Percentiles rank a stretch among this genome's conserved stretches.
phyloP scores from a whole-genome alignment of 2,797 vertebrate genomes.

The Nothura maculosa region DNA sequence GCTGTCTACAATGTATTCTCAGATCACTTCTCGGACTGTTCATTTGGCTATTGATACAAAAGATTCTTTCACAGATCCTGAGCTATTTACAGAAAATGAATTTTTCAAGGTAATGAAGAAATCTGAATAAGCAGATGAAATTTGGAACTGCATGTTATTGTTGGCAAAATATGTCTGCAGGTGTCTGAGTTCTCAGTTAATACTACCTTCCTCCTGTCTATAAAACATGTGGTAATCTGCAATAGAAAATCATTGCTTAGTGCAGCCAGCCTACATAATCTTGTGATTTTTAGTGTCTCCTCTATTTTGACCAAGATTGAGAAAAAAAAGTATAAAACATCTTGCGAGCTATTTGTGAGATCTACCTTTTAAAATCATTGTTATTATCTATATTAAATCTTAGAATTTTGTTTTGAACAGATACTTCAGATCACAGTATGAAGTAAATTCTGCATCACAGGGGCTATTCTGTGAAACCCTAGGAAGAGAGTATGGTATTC shows the following conservation, averaged over 20 bases:
- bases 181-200: neutral
- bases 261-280: neutral
- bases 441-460: neutral
- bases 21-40: neutral
- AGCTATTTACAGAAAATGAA: neutral
- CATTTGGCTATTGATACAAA: neutral
- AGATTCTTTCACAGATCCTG: neutral
- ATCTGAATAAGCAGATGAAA: neutral
- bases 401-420: neutral
- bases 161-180: neutral
- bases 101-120: neutral
- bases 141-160: neutral
- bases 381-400: neutral
- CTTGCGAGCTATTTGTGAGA: accelerated
- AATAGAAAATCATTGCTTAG: neutral
- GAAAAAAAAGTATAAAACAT: neutral
- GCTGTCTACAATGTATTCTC: neutral
- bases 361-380: neutral
- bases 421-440: neutral
- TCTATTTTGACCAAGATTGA: neutral
- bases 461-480: neutral
- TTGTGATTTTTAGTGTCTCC: neutral
- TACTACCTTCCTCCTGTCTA: neutral
- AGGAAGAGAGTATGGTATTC: neutral
- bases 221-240: accelerated